A percentile compares a stretch with the other conserved stretches of the same genome.
Conservation (phyloP, 2,797 vertebrate species). For the Manis crassicaudata region DNA sequence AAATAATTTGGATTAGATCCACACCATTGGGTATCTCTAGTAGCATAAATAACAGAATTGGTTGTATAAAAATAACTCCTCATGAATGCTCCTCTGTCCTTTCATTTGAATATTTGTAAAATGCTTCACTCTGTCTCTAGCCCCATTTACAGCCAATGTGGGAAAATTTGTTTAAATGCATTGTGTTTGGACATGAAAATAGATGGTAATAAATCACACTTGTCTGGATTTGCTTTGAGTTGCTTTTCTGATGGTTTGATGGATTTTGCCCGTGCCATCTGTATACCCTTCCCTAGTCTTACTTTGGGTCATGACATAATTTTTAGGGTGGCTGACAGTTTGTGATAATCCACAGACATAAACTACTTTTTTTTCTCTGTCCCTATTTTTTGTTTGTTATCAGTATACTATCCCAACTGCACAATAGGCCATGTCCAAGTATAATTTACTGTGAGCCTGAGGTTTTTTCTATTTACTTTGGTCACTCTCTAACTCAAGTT, state of each 20-base stretch:
- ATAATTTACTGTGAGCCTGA: neutral
- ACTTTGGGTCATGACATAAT: neutral
- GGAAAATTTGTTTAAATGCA: neutral
- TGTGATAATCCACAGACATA: neutral
- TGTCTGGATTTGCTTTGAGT: neutral
- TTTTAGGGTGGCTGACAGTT: neutral
- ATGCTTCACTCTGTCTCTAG: neutral
- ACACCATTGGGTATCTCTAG: constrained; percentile 36
- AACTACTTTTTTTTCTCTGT: neutral
- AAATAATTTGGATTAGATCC: constrained; percentile 55
- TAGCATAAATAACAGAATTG: constrained; percentile 52
- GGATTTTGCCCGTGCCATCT: neutral
- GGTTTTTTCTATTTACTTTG: neutral
- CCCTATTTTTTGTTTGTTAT: neutral
- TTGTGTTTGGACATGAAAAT: constrained; percentile 19
- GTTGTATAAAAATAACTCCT: constrained; percentile 54
- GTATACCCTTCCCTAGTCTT: neutral
- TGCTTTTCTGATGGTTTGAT: neutral
- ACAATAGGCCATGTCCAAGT: neutral
- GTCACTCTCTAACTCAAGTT: neutral
- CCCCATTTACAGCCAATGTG: neutral
- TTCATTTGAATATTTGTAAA: constrained; percentile 61
- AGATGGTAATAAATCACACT: neutral
- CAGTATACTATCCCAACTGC: neutral
- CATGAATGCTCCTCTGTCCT: constrained; percentile 28